Base-by-base conservation (phyloP, 2,888 invertebrate genomes). In the Lasiommata megera region DNA sequence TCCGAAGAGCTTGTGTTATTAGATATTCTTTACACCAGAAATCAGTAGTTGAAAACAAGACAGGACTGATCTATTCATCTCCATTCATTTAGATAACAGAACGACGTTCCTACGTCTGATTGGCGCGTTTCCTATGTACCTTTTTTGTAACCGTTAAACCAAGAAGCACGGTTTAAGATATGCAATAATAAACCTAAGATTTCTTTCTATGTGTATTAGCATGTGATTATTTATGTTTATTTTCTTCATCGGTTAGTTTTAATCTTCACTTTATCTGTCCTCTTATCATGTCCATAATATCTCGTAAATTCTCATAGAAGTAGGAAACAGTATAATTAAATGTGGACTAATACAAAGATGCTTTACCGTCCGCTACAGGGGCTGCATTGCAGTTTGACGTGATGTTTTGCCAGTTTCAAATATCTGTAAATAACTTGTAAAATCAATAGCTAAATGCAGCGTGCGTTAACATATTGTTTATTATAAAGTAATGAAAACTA, bases 331-430 rank as follows among this genome's bases (percentile, higher is more conserved):
- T 34, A 11, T 9, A 11, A 11, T 3, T 34, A 34, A 11, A 11
- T 11, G 34, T 34, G 6, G 1, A 37, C 3, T n/a, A 11, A 37
- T 6, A 37, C 37, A 14, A 14, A 14, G 14, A 37, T 14, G 37
- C 37, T 14, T 37, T 37, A 14, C 37, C 7, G 6, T 40, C 11
- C 44, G 14, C 29, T 8, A 16, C 14, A 9, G 23, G 23, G 6
- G 17, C 43, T 28, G 9, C 9, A 6, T 28, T 23, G 7, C 43
- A 43, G 23, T 43, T 44, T 29, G 29, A 75, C 76, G 79, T 76
- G 77, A 74, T 69, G 67, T 74, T 77, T 78, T 75, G 73, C 76
- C 72, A 80, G 83, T 83, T 79, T 82, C 80, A 79, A 79, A 80
- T 80, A 80, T 67, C 65, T 73, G 73, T 76, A 73, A 69, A 70